Percentiles rank a stretch among this genome's conserved stretches.
phyloP scores from a whole-genome alignment of 2,797 vertebrate genomes.

The Karalla daura region DNA sequence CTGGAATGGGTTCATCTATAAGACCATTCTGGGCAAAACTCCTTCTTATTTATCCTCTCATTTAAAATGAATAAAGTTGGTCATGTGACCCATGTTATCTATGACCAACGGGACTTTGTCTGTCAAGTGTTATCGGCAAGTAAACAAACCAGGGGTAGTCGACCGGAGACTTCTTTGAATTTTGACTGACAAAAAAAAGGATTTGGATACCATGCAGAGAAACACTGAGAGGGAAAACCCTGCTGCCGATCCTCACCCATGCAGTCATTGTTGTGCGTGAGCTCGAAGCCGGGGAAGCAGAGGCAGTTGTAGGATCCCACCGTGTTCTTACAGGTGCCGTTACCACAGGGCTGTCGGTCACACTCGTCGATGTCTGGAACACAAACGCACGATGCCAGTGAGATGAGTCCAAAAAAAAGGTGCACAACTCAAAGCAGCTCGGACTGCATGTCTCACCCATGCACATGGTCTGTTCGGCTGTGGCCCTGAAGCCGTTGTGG shows the following conservation, averaged over 20 bases:
- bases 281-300: conserved; percentile 93
- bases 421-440: neutral
- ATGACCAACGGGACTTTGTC: too few relatives aligned
- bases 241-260: conserved; percentile 91
- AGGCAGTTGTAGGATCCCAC: conserved; percentile 96
- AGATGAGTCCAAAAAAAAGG: neutral
- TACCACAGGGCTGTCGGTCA: conserved; percentile 91
- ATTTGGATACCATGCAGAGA: conserved; percentile 7
- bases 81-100: too few relatives aligned
- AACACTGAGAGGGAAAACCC: too few relatives aligned
- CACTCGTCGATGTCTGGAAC: conserved; percentile 92
- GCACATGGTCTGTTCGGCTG: conserved; percentile 92
- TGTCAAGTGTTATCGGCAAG: too few relatives aligned
- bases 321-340: conserved; percentile 94
- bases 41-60: too few relatives aligned
- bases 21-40: too few relatives aligned
- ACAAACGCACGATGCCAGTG: neutral
- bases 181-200: too few relatives aligned
- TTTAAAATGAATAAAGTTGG: too few relatives aligned
- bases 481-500: conserved; percentile 93
- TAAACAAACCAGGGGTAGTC: too few relatives aligned
- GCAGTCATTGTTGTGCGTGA: conserved; percentile 92
- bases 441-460: conserved; percentile 83
- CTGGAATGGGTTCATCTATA: too few relatives aligned
- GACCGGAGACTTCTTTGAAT: too few relatives aligned